Evolutionary conservation across 2,797 vertebrate genomes (phyloP).

Genomic region (Margarornis squamiger): DNA sequence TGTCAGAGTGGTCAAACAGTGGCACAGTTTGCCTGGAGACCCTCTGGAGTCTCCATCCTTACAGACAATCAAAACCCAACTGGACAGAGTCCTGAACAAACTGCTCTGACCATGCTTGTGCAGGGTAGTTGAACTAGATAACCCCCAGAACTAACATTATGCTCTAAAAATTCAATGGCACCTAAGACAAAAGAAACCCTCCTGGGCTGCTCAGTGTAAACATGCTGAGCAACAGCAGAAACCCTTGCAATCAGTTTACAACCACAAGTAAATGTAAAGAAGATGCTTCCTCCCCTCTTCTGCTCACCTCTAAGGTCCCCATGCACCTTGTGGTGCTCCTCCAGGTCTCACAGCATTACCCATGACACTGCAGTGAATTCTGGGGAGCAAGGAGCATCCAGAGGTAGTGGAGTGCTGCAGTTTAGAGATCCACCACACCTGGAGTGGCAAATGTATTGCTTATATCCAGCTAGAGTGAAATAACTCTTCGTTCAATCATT

Average conservation of each 20-base stretch:
- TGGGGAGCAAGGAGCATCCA: accelerated
- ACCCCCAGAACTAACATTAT: neutral
- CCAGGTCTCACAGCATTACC: neutral
- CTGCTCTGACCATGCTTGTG: neutral
- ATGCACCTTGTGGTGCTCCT: neutral
- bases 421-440: neutral
- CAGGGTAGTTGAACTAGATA: neutral
- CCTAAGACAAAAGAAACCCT: neutral
- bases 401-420: neutral
- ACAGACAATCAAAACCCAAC: neutral
- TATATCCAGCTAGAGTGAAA: neutral
- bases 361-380: neutral
- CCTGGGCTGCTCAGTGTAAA: neutral
- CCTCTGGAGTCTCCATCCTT: neutral
- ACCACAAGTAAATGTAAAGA: neutral
- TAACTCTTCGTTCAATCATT: neutral
- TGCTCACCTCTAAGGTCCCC: neutral
- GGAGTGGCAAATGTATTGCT: accelerated
- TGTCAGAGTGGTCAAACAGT: neutral
- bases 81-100: neutral
- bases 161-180: neutral
- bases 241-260: neutral
- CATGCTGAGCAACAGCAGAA: neutral
- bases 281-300: neutral
- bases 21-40: neutral